Evolutionary conservation across 1,140 invertebrate species (phyloP), one percentile per base, ranked within the genome.

Genomic region (Microplitis mediator): DNA sequence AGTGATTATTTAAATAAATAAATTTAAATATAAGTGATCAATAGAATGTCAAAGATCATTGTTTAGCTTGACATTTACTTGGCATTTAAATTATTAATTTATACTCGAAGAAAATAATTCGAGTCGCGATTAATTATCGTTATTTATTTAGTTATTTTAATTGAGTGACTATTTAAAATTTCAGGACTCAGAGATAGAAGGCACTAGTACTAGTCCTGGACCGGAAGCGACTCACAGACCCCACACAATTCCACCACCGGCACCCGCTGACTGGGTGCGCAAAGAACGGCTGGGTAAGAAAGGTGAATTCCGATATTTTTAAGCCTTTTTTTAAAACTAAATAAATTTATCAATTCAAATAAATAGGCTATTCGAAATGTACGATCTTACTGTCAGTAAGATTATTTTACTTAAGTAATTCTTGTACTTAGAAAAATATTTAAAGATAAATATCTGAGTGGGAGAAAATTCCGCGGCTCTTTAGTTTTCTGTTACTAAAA

Each of bases 281-380:
- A 93, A 93, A 82, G 94, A 97, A 84, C 90, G 95, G 76, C 91
- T 95, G 79, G 96, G 95, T 86, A 97, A 96, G 88, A 96, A 96
- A 90, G 96, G 96, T 88, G 96, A 97, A 91, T 97, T 98, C 86
- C 92, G 96, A 87, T 98, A 98, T 88, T 97, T 98, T 88, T 97
- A 91, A 90, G 39, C 35, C 34, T n/a, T 35, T 45, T 45, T 45
- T 9, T 9, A 6, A 11, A 45, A 45, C 39, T 9, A 32, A 32
- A 23, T 61, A 13, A 6, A 61, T 32, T 61, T 32, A 31, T 35
- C 11, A 23, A 58, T 58, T 52, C n/a, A 52, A 14, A 52, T 52
- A 52, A 52, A 23, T 23, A 23, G 23, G 23, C 23, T 23, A 23
- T 23, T 23, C 23, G 23, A 23, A 23, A 23, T 23, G 23, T 23